Percentiles rank a stretch among this genome's conserved stretches.
Conservation (phyloP, 2,797 vertebrate genomes). For the Muscicapa striata region DNA sequence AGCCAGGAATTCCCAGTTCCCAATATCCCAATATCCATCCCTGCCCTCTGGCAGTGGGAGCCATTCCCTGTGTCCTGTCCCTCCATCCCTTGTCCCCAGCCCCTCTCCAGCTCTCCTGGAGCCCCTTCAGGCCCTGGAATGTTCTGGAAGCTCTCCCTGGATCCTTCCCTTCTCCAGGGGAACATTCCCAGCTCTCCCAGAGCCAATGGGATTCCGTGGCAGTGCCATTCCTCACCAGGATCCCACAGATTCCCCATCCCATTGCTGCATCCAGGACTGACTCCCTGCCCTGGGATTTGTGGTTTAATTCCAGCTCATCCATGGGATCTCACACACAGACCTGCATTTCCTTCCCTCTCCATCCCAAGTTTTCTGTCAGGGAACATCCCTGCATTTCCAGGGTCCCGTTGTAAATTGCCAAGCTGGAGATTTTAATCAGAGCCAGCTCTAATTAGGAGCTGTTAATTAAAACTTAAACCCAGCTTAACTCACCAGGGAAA, state of each 20-base stretch:
- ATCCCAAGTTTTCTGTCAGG: rapidly evolving
- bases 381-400: background rate
- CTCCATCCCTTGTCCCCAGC: background rate
- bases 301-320: background rate
- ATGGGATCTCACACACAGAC: rapidly evolving
- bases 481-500: background rate
- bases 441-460: background rate
- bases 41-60: no score
- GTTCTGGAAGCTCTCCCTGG: background rate
- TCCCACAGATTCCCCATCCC: background rate
- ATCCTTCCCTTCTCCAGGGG: background rate
- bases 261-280: rapidly evolving
- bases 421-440: background rate
- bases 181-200: background rate
- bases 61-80: background rate
- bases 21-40: background rate
- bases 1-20: background rate
- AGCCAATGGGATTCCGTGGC: background rate
- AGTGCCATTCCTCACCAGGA: rapidly evolving
- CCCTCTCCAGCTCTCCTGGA: background rate
- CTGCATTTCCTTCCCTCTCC: background rate
- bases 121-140: background rate
- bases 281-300: background rate
- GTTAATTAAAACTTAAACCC: background rate
- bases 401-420: background rate